Percentiles rank a stretch among this genome's conserved stretches.
Conservation (phyloP, 2,113 vertebrate genomes). For the Callospermophilus lateralis region DNA sequence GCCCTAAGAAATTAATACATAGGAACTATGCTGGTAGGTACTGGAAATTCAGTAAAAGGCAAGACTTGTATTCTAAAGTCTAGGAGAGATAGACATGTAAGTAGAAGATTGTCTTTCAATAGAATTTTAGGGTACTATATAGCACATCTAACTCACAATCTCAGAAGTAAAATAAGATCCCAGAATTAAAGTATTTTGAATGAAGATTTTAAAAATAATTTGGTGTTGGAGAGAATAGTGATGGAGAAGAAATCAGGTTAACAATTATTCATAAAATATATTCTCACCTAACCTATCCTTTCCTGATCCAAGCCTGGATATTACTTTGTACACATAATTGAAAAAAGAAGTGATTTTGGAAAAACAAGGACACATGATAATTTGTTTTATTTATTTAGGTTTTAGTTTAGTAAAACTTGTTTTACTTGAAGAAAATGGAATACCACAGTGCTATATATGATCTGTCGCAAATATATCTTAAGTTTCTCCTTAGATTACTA, state of each 20-base stretch:
- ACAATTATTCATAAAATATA: background rate
- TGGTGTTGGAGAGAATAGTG: background rate
- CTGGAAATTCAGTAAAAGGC: background rate
- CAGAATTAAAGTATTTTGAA: background rate
- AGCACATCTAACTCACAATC: background rate
- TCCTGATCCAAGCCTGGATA: background rate
- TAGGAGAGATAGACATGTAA: background rate
- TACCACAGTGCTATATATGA: background rate
- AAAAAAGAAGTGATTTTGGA: background rate
- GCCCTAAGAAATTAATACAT: background rate
- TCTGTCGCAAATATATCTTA: background rate
- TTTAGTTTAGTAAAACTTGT: background rate
- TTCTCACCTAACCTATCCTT: background rate
- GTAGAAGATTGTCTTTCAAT: background rate
- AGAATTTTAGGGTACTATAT: background rate
- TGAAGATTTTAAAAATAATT: background rate
- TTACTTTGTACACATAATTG: conserved; percentile 14
- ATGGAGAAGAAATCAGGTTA: background rate
- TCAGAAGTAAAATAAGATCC: background rate
- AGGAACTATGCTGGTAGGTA: background rate
- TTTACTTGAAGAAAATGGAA: conserved; percentile 2
- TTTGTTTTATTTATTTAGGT: background rate
- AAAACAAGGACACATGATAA: conserved; percentile 18
- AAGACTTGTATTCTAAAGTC: background rate
- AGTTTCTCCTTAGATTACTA: background rate